Evolutionary conservation across 2,888 invertebrate genomes (phyloP), one percentile per base, ranked within the genome.

Genomic region (Phymatocera aterrima): DNA sequence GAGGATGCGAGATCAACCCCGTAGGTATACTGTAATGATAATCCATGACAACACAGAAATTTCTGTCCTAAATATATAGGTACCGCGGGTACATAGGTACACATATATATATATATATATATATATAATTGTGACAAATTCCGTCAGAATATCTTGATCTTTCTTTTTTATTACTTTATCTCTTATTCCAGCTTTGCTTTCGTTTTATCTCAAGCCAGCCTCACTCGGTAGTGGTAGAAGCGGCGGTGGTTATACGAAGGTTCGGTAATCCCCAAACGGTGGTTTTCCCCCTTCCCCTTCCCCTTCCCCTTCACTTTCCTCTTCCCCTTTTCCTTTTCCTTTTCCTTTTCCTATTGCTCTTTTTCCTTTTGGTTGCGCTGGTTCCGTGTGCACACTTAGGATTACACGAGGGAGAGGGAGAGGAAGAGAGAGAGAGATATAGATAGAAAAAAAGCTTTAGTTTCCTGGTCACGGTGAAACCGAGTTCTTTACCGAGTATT

Each of bases 321-420:
- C 31, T 31, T 60, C 12, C 60, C 18, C 61, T 8, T 1, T 28
- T 28, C 24, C 24, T 3, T 24, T 28, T 3, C 10, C 24, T 24
- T 12, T 12, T 37, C 8, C n/a, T n/a, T n/a, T n/a, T n/a, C n/a
- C n/a, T n/a, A n/a, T n/a, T n/a, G n/a, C n/a, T n/a, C n/a, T n/a
- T n/a, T n/a, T 37, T 15, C 34, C 18, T 37, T n/a, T 64, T 37
- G 18, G 34, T 64, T 12, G 34, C 37, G n/a, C 31, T 21, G 57
- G 37, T 34, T 68, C 46, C 46, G n/a, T 43, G 68, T 46, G 6
- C 68, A 46, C 43, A 68, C 43, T 68, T 68, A 15, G 68, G 68
- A 68, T 68, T 68, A 68, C 68, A 68, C 34, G 68, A n/a, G 21
- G 31, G 68, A 68, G 43, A 34, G 68, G n/a, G n/a, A n/a, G n/a